These are phyloP conservation scores for Ectobius pallidus DNA, from an alignment of 2,888 invertebrate genomes.

Conservation along the genomic window DNA sequence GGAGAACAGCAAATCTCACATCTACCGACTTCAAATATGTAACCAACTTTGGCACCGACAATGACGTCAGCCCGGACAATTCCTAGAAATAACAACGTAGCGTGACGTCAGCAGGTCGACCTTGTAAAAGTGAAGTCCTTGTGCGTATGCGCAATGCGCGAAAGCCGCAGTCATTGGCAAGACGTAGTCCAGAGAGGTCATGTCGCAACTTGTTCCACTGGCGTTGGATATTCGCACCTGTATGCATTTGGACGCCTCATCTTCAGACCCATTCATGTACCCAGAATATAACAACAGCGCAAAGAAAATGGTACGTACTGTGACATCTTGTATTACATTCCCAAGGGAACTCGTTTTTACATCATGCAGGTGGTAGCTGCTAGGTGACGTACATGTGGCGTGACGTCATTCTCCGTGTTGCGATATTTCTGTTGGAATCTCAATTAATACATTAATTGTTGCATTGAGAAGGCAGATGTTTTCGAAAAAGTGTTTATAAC, in stretches of 20 bases:
- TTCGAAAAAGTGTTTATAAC: neutral
- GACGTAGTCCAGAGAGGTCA: neutral
- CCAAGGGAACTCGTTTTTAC: neutral
- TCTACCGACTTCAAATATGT: too few species aligned
- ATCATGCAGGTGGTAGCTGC: slow-evolving; percentile 21
- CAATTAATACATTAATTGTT: neutral
- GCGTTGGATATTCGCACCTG: slow-evolving; percentile 39
- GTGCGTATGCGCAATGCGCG: neutral
- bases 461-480: neutral
- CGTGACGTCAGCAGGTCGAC: slow-evolving; percentile 42
- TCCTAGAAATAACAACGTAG: slow-evolving; percentile 40
- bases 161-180: slow-evolving; percentile 17
- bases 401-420: slow-evolving; percentile 30
- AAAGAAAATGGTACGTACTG: slow-evolving; percentile 32
- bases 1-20: too few species aligned
- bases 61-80: neutral
- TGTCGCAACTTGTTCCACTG: slow-evolving; percentile 42
- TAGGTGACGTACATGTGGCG: slow-evolving; percentile 36
- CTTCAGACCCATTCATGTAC: slow-evolving; percentile 29
- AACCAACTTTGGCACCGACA: too few species aligned
- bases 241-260: neutral
- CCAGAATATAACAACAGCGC: slow-evolving; percentile 34
- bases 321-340: neutral
- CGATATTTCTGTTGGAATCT: slow-evolving; percentile 15
- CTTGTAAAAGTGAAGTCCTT: slow-evolving; percentile 39